phyloP scores from a whole-genome alignment of 2,888 invertebrate species.

The Tipula confusa region DNA sequence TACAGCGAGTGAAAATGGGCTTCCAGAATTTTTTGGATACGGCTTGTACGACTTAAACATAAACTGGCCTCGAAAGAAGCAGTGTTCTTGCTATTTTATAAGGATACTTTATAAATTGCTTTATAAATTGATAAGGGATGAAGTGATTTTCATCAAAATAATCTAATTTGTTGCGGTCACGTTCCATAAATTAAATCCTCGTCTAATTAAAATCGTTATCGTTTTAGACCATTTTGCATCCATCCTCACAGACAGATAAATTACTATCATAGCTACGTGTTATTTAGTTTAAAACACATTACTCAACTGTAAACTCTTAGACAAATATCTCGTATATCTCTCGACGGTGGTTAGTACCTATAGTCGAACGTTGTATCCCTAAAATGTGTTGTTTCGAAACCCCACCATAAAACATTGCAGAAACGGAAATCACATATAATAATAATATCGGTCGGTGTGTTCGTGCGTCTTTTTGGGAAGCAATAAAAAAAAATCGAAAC shows the following conservation, averaged over 20 bases:
- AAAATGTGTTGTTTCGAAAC: background rate
- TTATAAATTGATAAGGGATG: too few species aligned
- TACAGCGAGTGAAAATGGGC: too few species aligned
- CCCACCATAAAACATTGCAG: background rate
- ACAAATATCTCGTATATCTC: background rate
- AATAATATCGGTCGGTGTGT: background rate
- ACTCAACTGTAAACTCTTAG: background rate
- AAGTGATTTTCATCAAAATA: too few species aligned
- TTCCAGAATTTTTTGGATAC: too few species aligned
- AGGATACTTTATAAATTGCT: too few species aligned
- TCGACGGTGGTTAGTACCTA: too few species aligned
- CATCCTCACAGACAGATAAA: background rate
- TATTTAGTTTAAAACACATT: background rate
- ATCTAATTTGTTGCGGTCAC: too few species aligned
- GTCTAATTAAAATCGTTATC: background rate
- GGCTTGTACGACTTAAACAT: too few species aligned
- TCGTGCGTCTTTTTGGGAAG: background rate
- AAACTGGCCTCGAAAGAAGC: too few species aligned
- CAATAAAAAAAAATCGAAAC: background rate
- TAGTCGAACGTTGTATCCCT: background rate
- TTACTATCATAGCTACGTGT: background rate
- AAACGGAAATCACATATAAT: slow-evolving; percentile 4
- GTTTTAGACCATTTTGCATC: background rate
- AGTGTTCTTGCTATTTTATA: too few species aligned
- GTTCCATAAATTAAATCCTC: background rate